These are phyloP conservation scores for Gymnogyps californianus DNA, from an alignment of 2,113 vertebrate species.

Conservation along the genomic window DNA sequence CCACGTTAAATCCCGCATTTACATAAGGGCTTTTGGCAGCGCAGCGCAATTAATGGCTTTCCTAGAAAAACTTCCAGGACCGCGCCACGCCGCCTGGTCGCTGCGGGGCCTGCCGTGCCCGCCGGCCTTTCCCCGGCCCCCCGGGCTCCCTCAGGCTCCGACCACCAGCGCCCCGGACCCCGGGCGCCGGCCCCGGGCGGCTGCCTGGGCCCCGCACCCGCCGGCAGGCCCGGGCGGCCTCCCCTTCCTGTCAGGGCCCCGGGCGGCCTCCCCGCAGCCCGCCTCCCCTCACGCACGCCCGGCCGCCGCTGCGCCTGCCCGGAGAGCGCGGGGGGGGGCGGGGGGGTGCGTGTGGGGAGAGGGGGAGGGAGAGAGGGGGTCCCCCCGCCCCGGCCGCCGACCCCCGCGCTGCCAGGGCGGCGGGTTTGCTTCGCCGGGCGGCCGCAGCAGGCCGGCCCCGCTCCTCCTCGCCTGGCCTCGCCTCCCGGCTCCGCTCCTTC, in stretches of 20 bases:
- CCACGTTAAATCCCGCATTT: neutral
- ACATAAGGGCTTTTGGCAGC: neutral
- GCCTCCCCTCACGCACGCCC: neutral
- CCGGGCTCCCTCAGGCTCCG: neutral
- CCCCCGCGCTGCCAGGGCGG: neutral
- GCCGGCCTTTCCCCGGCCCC: neutral
- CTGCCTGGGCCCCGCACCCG: neutral
- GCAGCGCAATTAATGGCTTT: neutral
- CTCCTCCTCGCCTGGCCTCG: neutral
- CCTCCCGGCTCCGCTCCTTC: neutral
- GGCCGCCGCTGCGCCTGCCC: neutral
- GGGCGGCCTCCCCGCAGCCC: neutral
- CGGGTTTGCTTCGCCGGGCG: constrained; percentile 71
- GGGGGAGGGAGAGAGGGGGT: neutral
- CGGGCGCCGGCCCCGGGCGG: neutral
- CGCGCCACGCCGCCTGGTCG: neutral
- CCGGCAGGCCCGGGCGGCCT: neutral
- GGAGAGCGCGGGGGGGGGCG: neutral
- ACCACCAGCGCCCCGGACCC: neutral
- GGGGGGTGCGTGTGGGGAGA: neutral
- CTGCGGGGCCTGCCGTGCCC: neutral
- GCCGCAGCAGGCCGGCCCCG: constrained; percentile 39
- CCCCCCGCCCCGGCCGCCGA: neutral
- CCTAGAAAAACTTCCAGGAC: neutral
- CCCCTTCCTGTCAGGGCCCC: neutral